Base-by-base conservation (phyloP, 1,140 invertebrate species). In the Hypothenemus hampei region DNA sequence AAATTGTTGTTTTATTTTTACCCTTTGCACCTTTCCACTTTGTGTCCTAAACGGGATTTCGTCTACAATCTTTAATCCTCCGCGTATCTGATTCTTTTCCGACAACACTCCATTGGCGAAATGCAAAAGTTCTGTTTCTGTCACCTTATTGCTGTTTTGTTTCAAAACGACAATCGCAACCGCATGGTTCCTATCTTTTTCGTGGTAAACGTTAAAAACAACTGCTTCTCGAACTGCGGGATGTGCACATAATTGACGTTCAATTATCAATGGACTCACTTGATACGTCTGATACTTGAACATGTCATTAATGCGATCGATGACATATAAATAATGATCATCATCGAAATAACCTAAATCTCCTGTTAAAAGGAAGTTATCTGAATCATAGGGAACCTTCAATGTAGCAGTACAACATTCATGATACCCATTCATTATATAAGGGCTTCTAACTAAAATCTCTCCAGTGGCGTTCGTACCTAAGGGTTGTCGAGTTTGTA, bases 301-400 rank as follows among this genome's bases (percentile, higher is more conserved):
- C 15, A 89, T 72, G 67, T 87, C 85, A 58, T 88, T 90, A n/a
- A 86, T 62, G 33, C 87, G 70, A 61, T 88, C 87, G 1, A 85
- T 78, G 59, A 87, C 78, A 59, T 73, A 85, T 56, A 86, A 77
- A 53, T 73, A 81, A 3, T 76, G 73, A 8, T 84, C 72, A n/a
- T 83, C 72, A 49, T 88, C 83, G 45, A 80, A 79, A 62, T 81
- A 84, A 5, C 80, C 79, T 3, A 46, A 13, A 66, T 89, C 86
- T 5, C 86, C 86, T 13, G 85, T 84, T 57, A 83, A 80, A 6
- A 86, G 70, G 79, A 81, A 91, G 6, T 86, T 84, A 23, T 82
- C 79, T 40, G 79, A 66, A 44, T 79, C 74, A 50, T 75, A 76
- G 3, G 69, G 63, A 16, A 47, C 41, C 2, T 57, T 48, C 1